Conservation (phyloP, 2,113 vertebrate species). For the Grammomys dolichurus region DNA sequence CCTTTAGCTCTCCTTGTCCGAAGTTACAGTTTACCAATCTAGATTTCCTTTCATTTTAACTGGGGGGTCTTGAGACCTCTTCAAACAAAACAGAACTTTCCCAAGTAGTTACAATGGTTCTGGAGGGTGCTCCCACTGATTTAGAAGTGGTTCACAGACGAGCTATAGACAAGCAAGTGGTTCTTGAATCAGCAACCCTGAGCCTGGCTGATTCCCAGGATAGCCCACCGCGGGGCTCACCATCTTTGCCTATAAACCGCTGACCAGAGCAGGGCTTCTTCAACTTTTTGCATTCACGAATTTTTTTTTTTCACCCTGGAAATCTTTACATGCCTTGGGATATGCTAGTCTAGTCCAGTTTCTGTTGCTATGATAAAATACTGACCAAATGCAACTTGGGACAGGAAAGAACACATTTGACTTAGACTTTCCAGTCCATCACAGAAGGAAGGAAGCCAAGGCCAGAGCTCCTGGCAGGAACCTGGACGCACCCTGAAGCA, state of each 20-base stretch:
- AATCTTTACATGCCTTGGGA: not conserved
- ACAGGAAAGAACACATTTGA: not conserved
- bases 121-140: not conserved
- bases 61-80: slow-evolving; percentile 30
- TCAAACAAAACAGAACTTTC: slow-evolving; percentile 44
- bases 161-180: not conserved
- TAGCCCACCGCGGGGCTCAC: not conserved
- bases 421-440: not conserved
- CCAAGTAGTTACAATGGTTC: not conserved
- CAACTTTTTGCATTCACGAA: not conserved
- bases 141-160: slow-evolving; percentile 5
- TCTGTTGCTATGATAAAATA: not conserved
- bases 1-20: not conserved
- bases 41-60: slow-evolving; percentile 4
- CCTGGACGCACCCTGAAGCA: not conserved
- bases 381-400: not conserved
- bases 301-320: not conserved
- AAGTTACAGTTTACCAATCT: not conserved
- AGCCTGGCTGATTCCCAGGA: not conserved
- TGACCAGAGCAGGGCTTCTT: not conserved
- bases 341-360: not conserved
- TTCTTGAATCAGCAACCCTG: slow-evolving; percentile 22
- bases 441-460: not conserved
- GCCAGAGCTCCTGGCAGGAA: not conserved
- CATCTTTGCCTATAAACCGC: not conserved